Percentiles rank a stretch among this genome's conserved stretches.
Evolutionary conservation across 2,888 invertebrate species (phyloP).

Genomic region (Julus scandinavius): DNA sequence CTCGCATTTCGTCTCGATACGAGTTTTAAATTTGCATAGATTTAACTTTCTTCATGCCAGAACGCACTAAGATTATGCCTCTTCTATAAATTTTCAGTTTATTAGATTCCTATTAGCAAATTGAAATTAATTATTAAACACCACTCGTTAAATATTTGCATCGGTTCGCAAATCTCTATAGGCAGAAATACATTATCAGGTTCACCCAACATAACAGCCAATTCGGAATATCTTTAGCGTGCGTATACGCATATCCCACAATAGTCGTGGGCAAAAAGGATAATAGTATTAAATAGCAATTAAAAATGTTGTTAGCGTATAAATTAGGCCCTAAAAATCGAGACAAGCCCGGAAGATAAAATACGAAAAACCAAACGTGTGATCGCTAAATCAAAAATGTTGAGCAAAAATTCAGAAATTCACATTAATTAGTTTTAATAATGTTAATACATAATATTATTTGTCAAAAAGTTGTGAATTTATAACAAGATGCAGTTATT

Average conservation of each 20-base stretch:
- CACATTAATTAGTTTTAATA: no score
- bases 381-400: no score
- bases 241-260: neutral
- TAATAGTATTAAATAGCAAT: neutral
- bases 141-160: slow-evolving; percentile 50
- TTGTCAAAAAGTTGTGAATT: no score
- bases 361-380: neutral
- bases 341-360: neutral
- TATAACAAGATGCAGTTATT: no score
- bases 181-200: neutral
- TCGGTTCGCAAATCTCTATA: slow-evolving; percentile 28
- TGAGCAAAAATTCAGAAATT: no score
- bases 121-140: slow-evolving; percentile 49
- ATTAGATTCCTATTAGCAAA: slow-evolving; percentile 51
- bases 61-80: slow-evolving; percentile 22
- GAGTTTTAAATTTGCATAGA: slow-evolving; percentile 49
- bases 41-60: slow-evolving; percentile 39
- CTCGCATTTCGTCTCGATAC: slow-evolving; percentile 38
- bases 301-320: neutral
- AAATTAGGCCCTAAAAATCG: neutral
- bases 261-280: neutral
- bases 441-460: no score
- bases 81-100: slow-evolving; percentile 48
- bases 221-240: neutral
- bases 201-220: neutral